Conservation (phyloP, 2,113 vertebrate genomes). For the Alexandromys fortis region DNA sequence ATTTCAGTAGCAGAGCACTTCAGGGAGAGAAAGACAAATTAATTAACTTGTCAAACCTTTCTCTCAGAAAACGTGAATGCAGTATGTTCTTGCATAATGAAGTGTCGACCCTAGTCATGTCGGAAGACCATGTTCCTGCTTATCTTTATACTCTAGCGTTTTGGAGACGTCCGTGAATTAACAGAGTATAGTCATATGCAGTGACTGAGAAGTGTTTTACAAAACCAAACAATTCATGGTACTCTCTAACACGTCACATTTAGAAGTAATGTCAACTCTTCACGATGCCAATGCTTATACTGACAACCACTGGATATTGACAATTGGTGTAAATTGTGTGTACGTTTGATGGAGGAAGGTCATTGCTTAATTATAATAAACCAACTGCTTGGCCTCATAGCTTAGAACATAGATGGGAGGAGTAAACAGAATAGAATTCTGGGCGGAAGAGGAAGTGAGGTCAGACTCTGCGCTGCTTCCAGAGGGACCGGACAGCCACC, state of each 20-base stretch:
- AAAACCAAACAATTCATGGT: constrained; percentile 38
- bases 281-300: neutral
- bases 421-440: no score
- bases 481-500: no score
- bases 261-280: neutral
- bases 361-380: no score
- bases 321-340: neutral
- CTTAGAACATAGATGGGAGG: no score
- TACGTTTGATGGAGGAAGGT: no score
- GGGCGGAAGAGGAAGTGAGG: no score
- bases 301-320: neutral
- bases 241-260: neutral
- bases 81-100: constrained; percentile 38
- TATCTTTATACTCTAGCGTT: constrained; percentile 28
- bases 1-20: constrained; percentile 32
- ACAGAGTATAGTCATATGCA: neutral
- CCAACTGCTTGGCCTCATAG: no score
- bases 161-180: neutral
- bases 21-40: constrained; percentile 59
- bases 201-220: neutral
- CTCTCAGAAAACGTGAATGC: constrained; percentile 29
- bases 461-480: no score
- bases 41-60: constrained; percentile 68
- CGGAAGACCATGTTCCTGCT: constrained; percentile 29
- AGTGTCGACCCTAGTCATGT: neutral